A percentile compares a stretch with the other conserved stretches of the same genome.
Evolutionary conservation across 2,797 vertebrate genomes (phyloP).

Genomic region (Anableps anableps): DNA sequence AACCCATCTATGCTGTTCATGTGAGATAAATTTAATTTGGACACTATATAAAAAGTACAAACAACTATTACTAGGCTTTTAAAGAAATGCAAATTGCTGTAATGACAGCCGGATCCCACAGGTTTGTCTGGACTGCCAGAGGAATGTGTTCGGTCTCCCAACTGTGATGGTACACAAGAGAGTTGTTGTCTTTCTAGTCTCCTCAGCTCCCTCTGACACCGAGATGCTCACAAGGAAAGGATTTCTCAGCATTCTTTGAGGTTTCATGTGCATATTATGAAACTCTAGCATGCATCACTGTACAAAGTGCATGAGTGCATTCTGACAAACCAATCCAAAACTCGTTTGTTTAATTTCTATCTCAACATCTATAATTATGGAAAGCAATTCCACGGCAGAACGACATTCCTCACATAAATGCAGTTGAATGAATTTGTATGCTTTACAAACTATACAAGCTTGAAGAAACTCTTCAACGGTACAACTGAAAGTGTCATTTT

Average conservation of each 20-base stretch:
- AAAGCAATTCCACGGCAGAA: slow-evolving; percentile 14
- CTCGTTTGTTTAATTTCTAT: slow-evolving; percentile 34
- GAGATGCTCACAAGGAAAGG: slow-evolving; percentile 15
- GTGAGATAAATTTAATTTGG: neutral
- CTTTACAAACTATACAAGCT: slow-evolving; percentile 18
- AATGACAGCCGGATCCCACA: slow-evolving; percentile 70
- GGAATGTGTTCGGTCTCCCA: slow-evolving; percentile 64
- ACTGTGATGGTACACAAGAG: slow-evolving; percentile 52
- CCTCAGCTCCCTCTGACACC: slow-evolving; percentile 30
- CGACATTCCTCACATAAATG: slow-evolving; percentile 35
- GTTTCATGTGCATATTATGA: slow-evolving; percentile 22
- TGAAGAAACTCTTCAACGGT: slow-evolving; percentile 21
- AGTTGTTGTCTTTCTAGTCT: slow-evolving; percentile 60
- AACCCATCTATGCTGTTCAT: neutral
- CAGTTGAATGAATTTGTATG: neutral
- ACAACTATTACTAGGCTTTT: slow-evolving; percentile 23
- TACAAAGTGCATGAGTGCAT: neutral
- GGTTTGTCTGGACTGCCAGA: slow-evolving; percentile 69
- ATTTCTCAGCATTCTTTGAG: slow-evolving; percentile 7
- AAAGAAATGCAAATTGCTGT: slow-evolving; percentile 67
- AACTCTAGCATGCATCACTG: slow-evolving; percentile 5
- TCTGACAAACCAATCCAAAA: slow-evolving; percentile 5
- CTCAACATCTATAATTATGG: slow-evolving; percentile 38
- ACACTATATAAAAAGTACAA: slow-evolving; percentile 3
- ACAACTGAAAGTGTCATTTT: slow-evolving; percentile 19